Percentiles rank a stretch among this genome's conserved stretches.
Evolutionary conservation across 2,888 invertebrate species (phyloP).

Genomic region (Campoletis raptor): DNA sequence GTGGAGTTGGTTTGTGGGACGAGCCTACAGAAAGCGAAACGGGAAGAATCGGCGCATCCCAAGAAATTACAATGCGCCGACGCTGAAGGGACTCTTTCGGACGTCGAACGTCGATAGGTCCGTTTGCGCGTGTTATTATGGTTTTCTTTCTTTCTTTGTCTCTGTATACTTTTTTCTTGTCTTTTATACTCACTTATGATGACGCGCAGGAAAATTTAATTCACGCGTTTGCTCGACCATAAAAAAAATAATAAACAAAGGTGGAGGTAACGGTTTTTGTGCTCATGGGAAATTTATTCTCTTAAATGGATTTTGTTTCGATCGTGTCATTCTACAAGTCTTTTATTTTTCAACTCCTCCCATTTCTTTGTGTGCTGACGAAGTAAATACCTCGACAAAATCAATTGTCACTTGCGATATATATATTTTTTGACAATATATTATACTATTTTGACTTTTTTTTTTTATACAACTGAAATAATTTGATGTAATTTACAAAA

Average conservation of each 20-base stretch:
- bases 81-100: slow-evolving; percentile 26
- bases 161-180: background rate
- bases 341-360: too few species aligned
- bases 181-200: background rate
- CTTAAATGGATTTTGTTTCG: background rate
- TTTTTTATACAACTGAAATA: background rate
- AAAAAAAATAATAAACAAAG: background rate
- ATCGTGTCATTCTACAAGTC: background rate
- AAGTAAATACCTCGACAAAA: too few species aligned
- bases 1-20: background rate
- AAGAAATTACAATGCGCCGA: slow-evolving; percentile 55
- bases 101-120: slow-evolving; percentile 56
- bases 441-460: background rate
- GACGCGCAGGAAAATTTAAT: background rate
- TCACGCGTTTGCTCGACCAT: background rate
- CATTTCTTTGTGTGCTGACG: too few species aligned
- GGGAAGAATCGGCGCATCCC: slow-evolving; percentile 29
- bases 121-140: slow-evolving; percentile 13
- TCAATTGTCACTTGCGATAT: too few species aligned
- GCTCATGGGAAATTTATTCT: background rate
- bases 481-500: background rate
- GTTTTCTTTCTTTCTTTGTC: background rate
- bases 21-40: background rate
- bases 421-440: background rate
- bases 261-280: background rate